Evolutionary conservation across 2,797 vertebrate genomes (phyloP).

Genomic region (Ptychadena robeensis): DNA sequence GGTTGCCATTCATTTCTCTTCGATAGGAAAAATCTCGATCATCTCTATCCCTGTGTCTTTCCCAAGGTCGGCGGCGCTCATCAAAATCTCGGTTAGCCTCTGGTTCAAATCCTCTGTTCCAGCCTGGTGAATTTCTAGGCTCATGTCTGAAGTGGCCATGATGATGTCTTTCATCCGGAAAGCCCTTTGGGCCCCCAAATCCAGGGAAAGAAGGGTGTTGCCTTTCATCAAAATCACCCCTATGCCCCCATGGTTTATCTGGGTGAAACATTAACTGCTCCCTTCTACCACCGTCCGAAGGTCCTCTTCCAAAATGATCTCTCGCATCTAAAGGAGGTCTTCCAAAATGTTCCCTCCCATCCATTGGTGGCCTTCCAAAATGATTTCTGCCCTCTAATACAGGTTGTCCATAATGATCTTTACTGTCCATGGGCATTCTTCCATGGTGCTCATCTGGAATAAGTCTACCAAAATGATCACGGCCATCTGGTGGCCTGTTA

Average conservation of each 20-base stretch:
- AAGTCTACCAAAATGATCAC: slow-evolving; percentile 78
- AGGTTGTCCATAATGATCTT: slow-evolving; percentile 79
- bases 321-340: slow-evolving; percentile 82
- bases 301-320: slow-evolving; percentile 78
- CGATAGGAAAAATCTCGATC: slow-evolving; percentile 96
- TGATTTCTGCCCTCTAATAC: slow-evolving; percentile 78
- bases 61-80: slow-evolving; percentile 94
- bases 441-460: slow-evolving; percentile 82
- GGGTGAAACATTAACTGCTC: slow-evolving; percentile 90
- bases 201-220: slow-evolving; percentile 80
- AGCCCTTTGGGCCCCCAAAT: slow-evolving; percentile 83
- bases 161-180: slow-evolving; percentile 85
- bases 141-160: slow-evolving; percentile 91
- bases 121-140: slow-evolving; percentile 81
- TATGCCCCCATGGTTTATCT: slow-evolving; percentile 93
- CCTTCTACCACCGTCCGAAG: slow-evolving; percentile 78
- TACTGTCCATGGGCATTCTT: slow-evolving; percentile 87
- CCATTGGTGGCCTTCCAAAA: slow-evolving; percentile 77
- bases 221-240: slow-evolving; percentile 96
- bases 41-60: slow-evolving; percentile 94
- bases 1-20: slow-evolving; percentile 91
- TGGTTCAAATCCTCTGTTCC: slow-evolving; percentile 86
- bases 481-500: slow-evolving; percentile 78
- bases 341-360: slow-evolving; percentile 78
- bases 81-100: slow-evolving; percentile 95